Percentiles rank a stretch among this genome's conserved stretches.
These are phyloP conservation scores for Montipora capricornis DNA, from an alignment of 64 coral and sea anemone genomes.

Conservation along the genomic window DNA sequence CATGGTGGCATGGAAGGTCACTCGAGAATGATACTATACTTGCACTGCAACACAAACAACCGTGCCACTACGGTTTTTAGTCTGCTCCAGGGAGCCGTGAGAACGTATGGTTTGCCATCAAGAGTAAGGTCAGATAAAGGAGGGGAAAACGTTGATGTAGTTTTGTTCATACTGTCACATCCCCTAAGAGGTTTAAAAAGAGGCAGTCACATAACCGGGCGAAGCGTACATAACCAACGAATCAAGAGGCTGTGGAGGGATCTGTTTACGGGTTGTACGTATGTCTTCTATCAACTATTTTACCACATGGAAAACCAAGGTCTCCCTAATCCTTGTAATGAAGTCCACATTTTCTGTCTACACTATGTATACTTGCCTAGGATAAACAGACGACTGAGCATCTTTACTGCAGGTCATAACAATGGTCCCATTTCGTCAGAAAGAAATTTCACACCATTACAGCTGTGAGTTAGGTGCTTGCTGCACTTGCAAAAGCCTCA, in stretches of 20 bases:
- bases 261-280: neutral
- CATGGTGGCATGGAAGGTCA: constrained; percentile 26
- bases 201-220: constrained; percentile 64
- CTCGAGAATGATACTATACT: constrained; percentile 17
- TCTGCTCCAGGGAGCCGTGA: constrained; percentile 22
- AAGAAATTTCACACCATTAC: constrained; percentile 46
- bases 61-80: constrained; percentile 28
- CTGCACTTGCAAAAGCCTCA: neutral
- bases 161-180: constrained; percentile 49
- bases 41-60: constrained; percentile 36
- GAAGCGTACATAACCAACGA: constrained; percentile 54
- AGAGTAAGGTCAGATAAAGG: constrained; percentile 68
- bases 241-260: constrained; percentile 65
- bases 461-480: constrained; percentile 51
- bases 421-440: constrained; percentile 59
- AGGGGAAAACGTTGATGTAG: constrained; percentile 63
- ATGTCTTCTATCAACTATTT: constrained; percentile 10
- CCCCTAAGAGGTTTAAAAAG: constrained; percentile 42
- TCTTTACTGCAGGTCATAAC: constrained; percentile 54
- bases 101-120: constrained; percentile 33
- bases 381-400: constrained; percentile 11
- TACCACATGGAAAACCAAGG: neutral
- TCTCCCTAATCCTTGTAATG: constrained; percentile 6
- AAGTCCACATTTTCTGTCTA: constrained; percentile 22
- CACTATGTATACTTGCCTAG: constrained; percentile 48